These are phyloP conservation scores for Mionectes macconnelli DNA, from an alignment of 2,113 vertebrate genomes.

Conservation along the genomic window DNA sequence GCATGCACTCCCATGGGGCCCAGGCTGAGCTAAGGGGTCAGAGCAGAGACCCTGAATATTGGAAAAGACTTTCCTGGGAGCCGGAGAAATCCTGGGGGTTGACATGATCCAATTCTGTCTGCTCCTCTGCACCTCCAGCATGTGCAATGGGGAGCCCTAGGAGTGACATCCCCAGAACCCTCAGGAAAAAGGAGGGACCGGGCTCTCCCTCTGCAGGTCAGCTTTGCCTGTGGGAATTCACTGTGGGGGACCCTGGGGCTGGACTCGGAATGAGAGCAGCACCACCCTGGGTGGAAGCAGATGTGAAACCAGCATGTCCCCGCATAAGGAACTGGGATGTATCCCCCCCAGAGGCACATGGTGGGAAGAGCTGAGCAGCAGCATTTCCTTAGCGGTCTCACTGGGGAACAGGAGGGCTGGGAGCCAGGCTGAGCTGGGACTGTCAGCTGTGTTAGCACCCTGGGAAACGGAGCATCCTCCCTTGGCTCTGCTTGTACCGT, in stretches of 20 bases:
- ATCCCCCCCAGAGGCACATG: not conserved
- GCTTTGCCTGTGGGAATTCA: not conserved
- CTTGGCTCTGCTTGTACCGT: not conserved
- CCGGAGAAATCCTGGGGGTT: not conserved
- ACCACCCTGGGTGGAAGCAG: not conserved
- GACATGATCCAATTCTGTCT: not conserved
- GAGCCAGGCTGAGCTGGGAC: not conserved
- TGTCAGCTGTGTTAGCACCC: not conserved
- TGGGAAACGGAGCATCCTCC: not conserved
- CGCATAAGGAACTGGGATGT: not conserved
- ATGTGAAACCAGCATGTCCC: not conserved
- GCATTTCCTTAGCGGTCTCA: not conserved
- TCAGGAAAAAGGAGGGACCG: not conserved
- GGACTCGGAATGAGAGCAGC: not conserved
- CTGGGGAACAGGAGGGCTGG: not conserved
- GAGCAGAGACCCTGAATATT: not conserved
- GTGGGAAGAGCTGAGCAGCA: not conserved
- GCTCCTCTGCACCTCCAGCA: not conserved
- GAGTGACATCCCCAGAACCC: not conserved
- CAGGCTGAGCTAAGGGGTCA: not conserved
- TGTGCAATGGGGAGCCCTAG: not conserved
- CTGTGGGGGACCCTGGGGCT: accelerated
- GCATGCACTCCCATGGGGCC: accelerated
- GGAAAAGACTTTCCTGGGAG: not conserved
- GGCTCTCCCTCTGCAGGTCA: not conserved